Evolutionary conservation across 2,113 vertebrate genomes (phyloP).

Genomic region (Patagioenas fasciata): DNA sequence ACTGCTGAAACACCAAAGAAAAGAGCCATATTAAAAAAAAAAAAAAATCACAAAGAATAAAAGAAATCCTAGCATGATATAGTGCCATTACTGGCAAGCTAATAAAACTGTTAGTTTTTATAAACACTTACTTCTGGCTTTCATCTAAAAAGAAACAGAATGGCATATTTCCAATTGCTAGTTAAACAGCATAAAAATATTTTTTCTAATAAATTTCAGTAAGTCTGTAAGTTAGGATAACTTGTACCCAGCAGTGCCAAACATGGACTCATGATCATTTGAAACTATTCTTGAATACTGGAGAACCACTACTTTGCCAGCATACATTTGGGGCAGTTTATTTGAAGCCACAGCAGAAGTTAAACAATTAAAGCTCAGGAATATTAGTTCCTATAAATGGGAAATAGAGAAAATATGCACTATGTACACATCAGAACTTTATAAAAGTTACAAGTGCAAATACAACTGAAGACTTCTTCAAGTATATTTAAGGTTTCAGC

Average conservation of each 20-base stretch:
- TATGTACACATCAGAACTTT: background rate
- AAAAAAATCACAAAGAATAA: background rate
- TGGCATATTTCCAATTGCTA: background rate
- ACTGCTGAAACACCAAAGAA: background rate
- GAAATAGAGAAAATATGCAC: background rate
- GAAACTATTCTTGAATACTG: background rate
- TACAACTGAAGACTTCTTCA: background rate
- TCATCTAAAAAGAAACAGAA: background rate
- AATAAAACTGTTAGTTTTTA: background rate
- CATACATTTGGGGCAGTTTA: background rate
- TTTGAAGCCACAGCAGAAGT: background rate
- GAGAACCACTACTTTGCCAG: background rate
- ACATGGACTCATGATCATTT: background rate
- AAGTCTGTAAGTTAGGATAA: background rate
- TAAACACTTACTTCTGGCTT: background rate
- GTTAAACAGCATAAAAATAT: background rate
- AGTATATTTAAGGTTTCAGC: background rate
- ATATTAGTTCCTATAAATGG: background rate
- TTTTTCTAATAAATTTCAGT: background rate
- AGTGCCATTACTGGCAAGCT: background rate
- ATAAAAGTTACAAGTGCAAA: background rate
- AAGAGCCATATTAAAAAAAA: background rate
- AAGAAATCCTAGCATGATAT: background rate
- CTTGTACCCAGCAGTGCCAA: background rate
- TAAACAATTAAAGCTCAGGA: background rate